Percentiles rank a stretch among this genome's conserved stretches.
Conservation (phyloP, 2,113 vertebrate genomes). For the Percina caprodes region DNA sequence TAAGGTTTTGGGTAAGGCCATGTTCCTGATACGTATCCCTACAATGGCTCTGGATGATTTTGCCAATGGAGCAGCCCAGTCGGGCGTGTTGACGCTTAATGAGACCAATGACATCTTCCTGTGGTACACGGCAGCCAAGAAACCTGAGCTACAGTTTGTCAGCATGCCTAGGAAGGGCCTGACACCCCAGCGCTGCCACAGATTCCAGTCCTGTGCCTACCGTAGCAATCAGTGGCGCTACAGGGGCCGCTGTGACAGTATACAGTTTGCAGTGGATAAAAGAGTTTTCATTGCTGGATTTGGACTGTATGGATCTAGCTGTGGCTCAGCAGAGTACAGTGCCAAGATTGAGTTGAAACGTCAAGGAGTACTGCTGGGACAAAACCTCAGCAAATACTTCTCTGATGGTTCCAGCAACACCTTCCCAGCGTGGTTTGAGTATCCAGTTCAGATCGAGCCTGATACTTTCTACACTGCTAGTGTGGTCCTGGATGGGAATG, state of each 20-base stretch:
- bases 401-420: constrained; percentile 98
- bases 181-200: constrained; percentile 94
- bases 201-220: constrained; percentile 98
- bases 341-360: constrained; percentile 97
- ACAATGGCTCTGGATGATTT: constrained; percentile 97
- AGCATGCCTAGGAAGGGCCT: constrained; percentile 93
- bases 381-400: constrained; percentile 97
- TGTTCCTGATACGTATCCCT: constrained; percentile 95
- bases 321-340: constrained; percentile 95
- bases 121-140: constrained; percentile 97
- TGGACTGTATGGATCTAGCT: constrained; percentile 96
- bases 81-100: constrained; percentile 93
- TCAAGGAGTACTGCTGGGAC: constrained; percentile 93
- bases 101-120: constrained; percentile 99
- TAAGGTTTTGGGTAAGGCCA: constrained; percentile 93
- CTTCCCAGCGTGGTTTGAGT: constrained; percentile 97
- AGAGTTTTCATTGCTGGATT: constrained; percentile 97
- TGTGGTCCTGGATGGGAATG: constrained; percentile 94
- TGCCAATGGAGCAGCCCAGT: constrained; percentile 96
- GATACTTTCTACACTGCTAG: constrained; percentile 98
- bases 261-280: constrained; percentile 97
- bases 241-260: constrained; percentile 96
- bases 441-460: constrained; percentile 96
- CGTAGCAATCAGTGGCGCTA: constrained; percentile 99
- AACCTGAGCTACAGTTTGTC: constrained; percentile 93